Evolutionary conservation across 2,113 vertebrate species (phyloP).

Genomic region (Steatornis caripensis): DNA sequence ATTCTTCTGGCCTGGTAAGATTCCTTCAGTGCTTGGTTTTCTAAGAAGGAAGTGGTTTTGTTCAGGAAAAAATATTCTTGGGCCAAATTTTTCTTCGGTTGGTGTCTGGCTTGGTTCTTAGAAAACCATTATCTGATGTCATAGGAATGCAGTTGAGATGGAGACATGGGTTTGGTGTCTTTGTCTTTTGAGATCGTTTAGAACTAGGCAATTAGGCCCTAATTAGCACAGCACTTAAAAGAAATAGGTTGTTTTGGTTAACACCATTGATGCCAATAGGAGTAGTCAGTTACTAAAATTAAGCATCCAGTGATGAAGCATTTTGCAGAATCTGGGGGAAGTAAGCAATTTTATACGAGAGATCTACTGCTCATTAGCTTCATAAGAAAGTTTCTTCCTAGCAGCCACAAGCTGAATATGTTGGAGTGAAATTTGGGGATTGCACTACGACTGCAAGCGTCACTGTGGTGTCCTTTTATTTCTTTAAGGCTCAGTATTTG

Average conservation of each 20-base stretch:
- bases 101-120: neutral
- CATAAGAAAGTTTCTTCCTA: neutral
- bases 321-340: neutral
- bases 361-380: neutral
- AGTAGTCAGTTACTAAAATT: neutral
- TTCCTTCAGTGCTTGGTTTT: neutral
- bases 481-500: neutral
- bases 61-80: neutral
- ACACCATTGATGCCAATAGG: neutral
- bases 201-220: neutral
- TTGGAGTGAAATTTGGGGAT: neutral
- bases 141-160: neutral
- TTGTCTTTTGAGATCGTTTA: conserved; percentile 15
- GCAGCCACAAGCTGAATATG: neutral
- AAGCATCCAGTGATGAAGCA: neutral
- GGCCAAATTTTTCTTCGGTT: neutral
- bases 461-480: neutral
- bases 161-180: neutral
- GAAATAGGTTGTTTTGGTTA: neutral
- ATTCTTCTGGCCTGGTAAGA: conserved; percentile 96
- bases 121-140: neutral
- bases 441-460: neutral
- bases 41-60: neutral
- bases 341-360: neutral
- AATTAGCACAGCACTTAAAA: neutral